These are phyloP conservation scores for Elysia crispata DNA, from an alignment of 2,888 invertebrate species.

Conservation along the genomic window DNA sequence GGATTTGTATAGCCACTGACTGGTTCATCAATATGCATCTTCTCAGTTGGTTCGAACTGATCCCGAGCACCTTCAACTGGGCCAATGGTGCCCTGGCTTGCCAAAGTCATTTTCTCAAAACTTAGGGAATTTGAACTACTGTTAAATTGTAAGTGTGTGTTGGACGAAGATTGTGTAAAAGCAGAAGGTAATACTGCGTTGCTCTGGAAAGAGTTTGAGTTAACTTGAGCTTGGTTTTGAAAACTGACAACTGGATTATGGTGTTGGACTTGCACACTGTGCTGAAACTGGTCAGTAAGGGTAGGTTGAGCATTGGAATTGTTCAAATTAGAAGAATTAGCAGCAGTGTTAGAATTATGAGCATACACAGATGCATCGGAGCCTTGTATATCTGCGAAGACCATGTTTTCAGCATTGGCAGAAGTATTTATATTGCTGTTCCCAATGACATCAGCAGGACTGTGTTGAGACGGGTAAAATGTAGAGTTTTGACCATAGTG, in stretches of 20 bases:
- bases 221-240: slow-evolving; percentile 10
- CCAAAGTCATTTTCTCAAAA: slow-evolving; percentile 36
- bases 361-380: too few relatives aligned
- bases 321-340: too few relatives aligned
- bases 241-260: slow-evolving; percentile 1
- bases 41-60: slow-evolving; percentile 38
- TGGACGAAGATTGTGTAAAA: slow-evolving; percentile 9
- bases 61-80: background rate
- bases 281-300: too few relatives aligned
- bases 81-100: background rate
- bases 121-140: slow-evolving; percentile 15
- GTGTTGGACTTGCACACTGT: too few relatives aligned
- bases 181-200: slow-evolving; percentile 11
- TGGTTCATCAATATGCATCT: slow-evolving; percentile 45
- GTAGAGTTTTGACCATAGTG: too few relatives aligned
- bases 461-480: too few relatives aligned
- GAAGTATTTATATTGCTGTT: too few relatives aligned
- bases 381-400: too few relatives aligned
- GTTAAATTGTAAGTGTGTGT: background rate
- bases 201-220: slow-evolving; percentile 12
- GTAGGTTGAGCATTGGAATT: too few relatives aligned
- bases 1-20: background rate
- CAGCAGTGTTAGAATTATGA: too few relatives aligned
- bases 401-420: too few relatives aligned
- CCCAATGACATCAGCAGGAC: too few relatives aligned